These are phyloP conservation scores for Cebus imitator DNA, from an alignment of 2,113 vertebrate species.

Conservation along the genomic window DNA sequence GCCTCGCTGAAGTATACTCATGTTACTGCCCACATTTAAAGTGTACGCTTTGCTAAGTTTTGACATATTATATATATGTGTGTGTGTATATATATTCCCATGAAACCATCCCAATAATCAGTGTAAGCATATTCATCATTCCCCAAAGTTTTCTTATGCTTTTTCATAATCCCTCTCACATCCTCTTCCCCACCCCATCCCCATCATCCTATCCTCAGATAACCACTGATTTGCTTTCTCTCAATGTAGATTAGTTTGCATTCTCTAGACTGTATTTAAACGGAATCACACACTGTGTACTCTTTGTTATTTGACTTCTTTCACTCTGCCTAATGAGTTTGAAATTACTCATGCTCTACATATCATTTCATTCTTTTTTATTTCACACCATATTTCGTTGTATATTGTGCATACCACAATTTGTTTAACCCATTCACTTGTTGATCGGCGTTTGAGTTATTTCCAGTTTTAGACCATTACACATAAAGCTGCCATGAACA, in stretches of 20 bases:
- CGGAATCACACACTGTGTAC: too few relatives aligned
- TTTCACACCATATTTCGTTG: not conserved
- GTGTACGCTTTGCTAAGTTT: not conserved
- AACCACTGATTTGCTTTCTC: not conserved
- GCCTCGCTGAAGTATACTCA: not conserved
- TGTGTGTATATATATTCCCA: too few relatives aligned
- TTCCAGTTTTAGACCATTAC: not conserved
- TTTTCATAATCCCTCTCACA: not conserved
- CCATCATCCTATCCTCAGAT: not conserved
- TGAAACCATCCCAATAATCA: not conserved
- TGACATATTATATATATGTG: not conserved
- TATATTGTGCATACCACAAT: not conserved
- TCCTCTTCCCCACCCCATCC: fast-evolving
- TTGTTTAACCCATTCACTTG: not conserved
- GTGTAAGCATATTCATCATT: not conserved
- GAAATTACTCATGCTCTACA: not conserved
- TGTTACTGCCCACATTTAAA: not conserved
- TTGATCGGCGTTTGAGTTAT: not conserved
- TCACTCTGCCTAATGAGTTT: not conserved
- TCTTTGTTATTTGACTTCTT: not conserved
- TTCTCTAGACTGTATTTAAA: not conserved
- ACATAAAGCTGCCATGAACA: not conserved
- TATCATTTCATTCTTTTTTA: not conserved
- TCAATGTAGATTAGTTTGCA: not conserved
- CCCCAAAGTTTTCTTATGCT: not conserved